phyloP scores from a whole-genome alignment of 1,140 invertebrate genomes.

The Drosophila arawakana region DNA sequence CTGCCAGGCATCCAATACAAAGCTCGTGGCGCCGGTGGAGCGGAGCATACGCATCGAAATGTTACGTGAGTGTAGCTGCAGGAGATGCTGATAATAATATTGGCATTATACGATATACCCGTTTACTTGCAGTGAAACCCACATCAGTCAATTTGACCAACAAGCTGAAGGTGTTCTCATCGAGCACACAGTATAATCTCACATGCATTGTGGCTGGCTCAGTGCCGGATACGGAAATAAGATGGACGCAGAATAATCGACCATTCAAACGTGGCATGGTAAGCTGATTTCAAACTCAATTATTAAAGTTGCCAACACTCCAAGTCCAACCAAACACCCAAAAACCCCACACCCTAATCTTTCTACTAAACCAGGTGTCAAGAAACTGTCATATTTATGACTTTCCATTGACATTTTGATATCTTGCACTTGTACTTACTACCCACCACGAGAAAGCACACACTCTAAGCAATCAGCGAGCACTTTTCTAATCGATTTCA shows the following conservation, averaged over 20 bases:
- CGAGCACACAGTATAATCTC: slow-evolving; percentile 91
- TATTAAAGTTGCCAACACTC: neutral
- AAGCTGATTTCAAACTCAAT: slow-evolving; percentile 55
- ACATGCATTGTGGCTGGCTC: slow-evolving; percentile 93
- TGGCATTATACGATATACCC: neutral
- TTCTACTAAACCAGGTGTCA: slow-evolving; percentile 28
- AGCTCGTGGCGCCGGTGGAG: slow-evolving; percentile 91
- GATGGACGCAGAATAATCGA: slow-evolving; percentile 92
- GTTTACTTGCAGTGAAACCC: slow-evolving; percentile 88
- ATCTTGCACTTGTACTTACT: slow-evolving; percentile 39
- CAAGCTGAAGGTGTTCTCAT: slow-evolving; percentile 90
- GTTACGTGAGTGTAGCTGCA: slow-evolving; percentile 88
- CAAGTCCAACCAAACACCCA: neutral
- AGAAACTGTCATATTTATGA: slow-evolving; percentile 61
- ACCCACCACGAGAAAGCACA: neutral
- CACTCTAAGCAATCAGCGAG: slow-evolving; percentile 28
- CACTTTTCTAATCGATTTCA: slow-evolving; percentile 80
- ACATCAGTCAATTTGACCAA: slow-evolving; percentile 89
- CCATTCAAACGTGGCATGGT: slow-evolving; percentile 90
- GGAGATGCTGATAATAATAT: neutral
- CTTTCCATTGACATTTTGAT: slow-evolving; percentile 54
- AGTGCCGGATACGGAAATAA: slow-evolving; percentile 91
- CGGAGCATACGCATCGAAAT: slow-evolving; percentile 91
- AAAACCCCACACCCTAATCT: neutral
- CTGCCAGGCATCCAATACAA: slow-evolving; percentile 94